Evolutionary conservation across 1,140 invertebrate species (phyloP), one percentile per base, ranked within the genome.

Genomic region (Orussus abietinus): DNA sequence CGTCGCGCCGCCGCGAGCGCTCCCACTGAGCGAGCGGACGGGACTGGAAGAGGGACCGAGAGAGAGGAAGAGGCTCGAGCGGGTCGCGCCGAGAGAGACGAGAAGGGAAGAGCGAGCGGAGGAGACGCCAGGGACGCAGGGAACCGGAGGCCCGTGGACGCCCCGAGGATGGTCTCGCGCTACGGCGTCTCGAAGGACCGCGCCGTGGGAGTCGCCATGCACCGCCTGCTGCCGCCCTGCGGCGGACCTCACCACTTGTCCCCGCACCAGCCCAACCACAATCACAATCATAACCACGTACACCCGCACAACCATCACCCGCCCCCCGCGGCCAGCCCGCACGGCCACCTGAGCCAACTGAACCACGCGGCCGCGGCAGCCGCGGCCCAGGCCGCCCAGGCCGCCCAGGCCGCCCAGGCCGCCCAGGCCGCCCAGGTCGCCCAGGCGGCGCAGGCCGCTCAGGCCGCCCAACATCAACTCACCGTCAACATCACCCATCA

Each of bases 131-230:
- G 6, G 17, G 25, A 9, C 19, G 20, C n/a, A n/a, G 32, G 17
- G 45, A n/a, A n/a, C n/a, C n/a, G n/a, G n/a, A n/a, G n/a, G n/a
- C n/a, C n/a, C n/a, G n/a, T n/a, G n/a, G n/a, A n/a, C n/a, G n/a
- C n/a, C n/a, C n/a, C n/a, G n/a, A 59, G 49, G 49, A 69, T 69
- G 66, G 66, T 69, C 45, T 67, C 67, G 44, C 52, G 66, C 42
- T 71, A 66, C 53, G 61, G 63, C 43, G 55, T 69, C 42, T 53
- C 56, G 38, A 69, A 69, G 59, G 67, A 71, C 46, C 60, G 63
- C 48, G 55, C 62, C 41, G 62, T 69, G 44, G 64, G 62, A 49
- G 64, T 69, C 35, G 58, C 64, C 36, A 69, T 69, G 64, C 67
- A 70, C 47, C 69, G 65, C 49, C 41, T 66, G 15, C 36, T 69